Base-by-base conservation (phyloP, 2,888 invertebrate genomes). In the Heliconius cydno region DNA sequence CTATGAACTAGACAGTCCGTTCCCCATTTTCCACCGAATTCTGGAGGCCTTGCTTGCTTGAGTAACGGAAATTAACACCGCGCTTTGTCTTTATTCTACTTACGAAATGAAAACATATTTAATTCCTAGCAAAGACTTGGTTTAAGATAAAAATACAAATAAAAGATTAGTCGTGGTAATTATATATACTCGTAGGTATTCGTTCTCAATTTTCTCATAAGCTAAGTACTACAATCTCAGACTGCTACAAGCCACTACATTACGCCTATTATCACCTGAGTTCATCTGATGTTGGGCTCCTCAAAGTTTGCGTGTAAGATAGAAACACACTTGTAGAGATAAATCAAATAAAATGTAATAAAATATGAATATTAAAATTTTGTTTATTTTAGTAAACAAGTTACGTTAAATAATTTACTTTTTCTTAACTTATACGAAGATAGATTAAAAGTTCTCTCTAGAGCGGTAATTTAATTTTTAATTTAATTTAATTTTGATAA, bases 181-280 rank as follows among this genome's bases (percentile, higher is more conserved):
- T 52, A 52, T 52, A 52, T 52, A 15, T 25, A 34, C 34, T 41
- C 63, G 38, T 60, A 77, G n/a, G 73, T 46, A 76, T 65, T 67
- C 71, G 81, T 78, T 78, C 70, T 71, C 66, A 79, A 82, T 83
- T 86, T 86, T 86, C 86, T 84, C 84, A 86, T 86, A 86, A 85
- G 85, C 86, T 84, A 84, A 85, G 85, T 85, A 82, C 84, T 79
- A 67, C 74, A 60, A 85, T 84, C 85, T 82, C 84, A 78, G 57
- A 41, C 78, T 60, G 41, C 73, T 74, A 74, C 67, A n/a, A 60
- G 82, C 82, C 81, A 84, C 83, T 84, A 85, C 86, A 88, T 88
- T 87, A 87, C 84, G 84, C 83, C 80, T 82, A 85, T 85, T 89
- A 89, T 89, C 88, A 81, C 78, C 77, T 73, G 85, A 81, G 84